Conservation (phyloP, 2,797 vertebrate species). For the Sparidentex hasta region DNA sequence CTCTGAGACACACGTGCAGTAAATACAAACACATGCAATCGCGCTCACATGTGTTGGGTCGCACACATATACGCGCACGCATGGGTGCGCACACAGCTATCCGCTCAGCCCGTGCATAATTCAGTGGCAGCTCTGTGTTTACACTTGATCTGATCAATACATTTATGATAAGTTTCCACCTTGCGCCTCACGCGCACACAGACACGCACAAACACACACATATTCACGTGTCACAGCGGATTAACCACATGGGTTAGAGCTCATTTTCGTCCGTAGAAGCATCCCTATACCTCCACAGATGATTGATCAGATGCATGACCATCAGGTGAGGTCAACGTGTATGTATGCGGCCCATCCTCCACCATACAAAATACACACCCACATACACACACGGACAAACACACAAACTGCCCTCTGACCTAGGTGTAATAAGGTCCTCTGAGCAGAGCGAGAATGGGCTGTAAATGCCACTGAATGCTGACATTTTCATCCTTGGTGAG, state of each 20-base stretch:
- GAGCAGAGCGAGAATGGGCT: constrained; percentile 62
- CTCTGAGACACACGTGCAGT: constrained; percentile 17
- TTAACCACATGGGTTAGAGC: constrained; percentile 40
- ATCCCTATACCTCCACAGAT: constrained; percentile 39
- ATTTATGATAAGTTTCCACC: constrained; percentile 55
- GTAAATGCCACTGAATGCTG: constrained; percentile 76
- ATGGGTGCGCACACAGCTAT: constrained; percentile 21
- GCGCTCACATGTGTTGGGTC: constrained; percentile 15
- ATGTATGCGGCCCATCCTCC: background rate
- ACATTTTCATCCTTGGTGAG: constrained; percentile 69
- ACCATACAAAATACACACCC: background rate
- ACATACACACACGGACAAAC: constrained; percentile 31
- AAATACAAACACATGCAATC: constrained; percentile 37
- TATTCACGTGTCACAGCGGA: constrained; percentile 32
- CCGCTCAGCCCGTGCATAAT: constrained; percentile 59
- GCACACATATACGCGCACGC: constrained; percentile 11
- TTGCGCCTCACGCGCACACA: background rate
- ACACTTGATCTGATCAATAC: constrained; percentile 63
- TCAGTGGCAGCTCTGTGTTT: constrained; percentile 52
- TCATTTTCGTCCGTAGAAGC: constrained; percentile 40
- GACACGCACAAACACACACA: constrained; percentile 16
- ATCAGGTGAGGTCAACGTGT: constrained; percentile 55
- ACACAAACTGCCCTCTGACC: constrained; percentile 69
- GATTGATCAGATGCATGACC: constrained; percentile 54
- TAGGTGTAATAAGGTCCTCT: constrained; percentile 71